Evolutionary conservation across 2,113 vertebrate genomes (phyloP).

Genomic region (Rhynchopsitta pachyrhyncha): DNA sequence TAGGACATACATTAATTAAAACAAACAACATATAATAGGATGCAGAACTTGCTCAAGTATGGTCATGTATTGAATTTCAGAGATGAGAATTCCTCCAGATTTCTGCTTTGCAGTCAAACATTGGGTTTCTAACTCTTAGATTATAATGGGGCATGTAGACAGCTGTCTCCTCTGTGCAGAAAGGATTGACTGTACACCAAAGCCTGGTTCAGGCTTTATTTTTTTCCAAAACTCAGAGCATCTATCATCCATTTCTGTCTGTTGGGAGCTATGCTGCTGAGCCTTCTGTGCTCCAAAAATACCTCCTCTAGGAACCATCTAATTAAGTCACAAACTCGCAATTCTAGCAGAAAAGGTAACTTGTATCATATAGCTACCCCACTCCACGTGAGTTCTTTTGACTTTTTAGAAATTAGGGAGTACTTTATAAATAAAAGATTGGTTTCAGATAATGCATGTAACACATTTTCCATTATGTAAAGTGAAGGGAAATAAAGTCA

Average conservation of each 20-base stretch:
- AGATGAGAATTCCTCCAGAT: conserved; percentile 14
- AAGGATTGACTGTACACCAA: background rate
- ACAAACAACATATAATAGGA: background rate
- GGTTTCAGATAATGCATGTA: background rate
- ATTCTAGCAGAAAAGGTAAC: background rate
- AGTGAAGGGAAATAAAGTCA: background rate
- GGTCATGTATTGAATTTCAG: conserved; percentile 10
- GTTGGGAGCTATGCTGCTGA: background rate
- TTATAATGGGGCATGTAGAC: background rate
- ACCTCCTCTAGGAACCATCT: background rate
- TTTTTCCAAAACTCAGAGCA: background rate
- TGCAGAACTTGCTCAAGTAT: background rate
- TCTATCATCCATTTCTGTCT: background rate
- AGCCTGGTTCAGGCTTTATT: background rate
- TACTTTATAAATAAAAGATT: background rate
- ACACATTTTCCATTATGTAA: background rate
- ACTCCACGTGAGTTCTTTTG: background rate
- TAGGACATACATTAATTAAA: conserved; percentile 40
- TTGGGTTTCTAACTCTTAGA: background rate
- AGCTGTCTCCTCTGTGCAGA: background rate
- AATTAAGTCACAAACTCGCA: background rate
- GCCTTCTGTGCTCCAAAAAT: background rate
- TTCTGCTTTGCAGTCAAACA: background rate
- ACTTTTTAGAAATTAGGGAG: background rate
- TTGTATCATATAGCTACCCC: background rate